A percentile compares a stretch with the other conserved stretches of the same genome.
Evolutionary conservation across 2,797 vertebrate species (phyloP).

Genomic region (Sebastes iracundus): DNA sequence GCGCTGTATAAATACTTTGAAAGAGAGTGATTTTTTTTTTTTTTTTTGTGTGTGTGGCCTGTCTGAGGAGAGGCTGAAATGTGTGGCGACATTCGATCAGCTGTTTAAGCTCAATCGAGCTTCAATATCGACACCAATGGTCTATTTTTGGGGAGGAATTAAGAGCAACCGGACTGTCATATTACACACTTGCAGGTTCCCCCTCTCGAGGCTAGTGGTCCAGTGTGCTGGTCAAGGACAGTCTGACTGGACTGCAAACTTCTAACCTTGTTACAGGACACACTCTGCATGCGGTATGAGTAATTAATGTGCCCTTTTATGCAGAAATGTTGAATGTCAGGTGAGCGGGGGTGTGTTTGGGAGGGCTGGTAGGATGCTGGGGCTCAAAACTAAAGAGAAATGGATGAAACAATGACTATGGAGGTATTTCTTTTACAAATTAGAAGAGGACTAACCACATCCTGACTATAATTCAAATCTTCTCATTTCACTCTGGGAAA

Average conservation of each 20-base stretch:
- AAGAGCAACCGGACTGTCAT: slow-evolving; percentile 1
- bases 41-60: background rate
- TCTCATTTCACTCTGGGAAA: background rate
- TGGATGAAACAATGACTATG: background rate
- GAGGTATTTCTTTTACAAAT: background rate
- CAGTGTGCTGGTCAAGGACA: slow-evolving; percentile 42
- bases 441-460: background rate
- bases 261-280: slow-evolving; percentile 46
- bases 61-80: background rate
- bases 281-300: slow-evolving; percentile 38
- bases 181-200: slow-evolving; percentile 9
- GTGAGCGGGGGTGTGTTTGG: background rate
- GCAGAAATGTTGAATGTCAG: slow-evolving; percentile 7
- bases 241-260: slow-evolving; percentile 19
- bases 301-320: slow-evolving; percentile 54
- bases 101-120: background rate
- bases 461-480: background rate
- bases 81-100: background rate
- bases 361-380: background rate
- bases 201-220: background rate
- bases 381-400: background rate
- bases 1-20: slow-evolving; percentile 24
- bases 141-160: background rate
- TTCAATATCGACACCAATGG: background rate
- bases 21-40: background rate